These are phyloP conservation scores for Reinhardtius hippoglossoides DNA, from an alignment of 2,113 vertebrate genomes.

Conservation along the genomic window DNA sequence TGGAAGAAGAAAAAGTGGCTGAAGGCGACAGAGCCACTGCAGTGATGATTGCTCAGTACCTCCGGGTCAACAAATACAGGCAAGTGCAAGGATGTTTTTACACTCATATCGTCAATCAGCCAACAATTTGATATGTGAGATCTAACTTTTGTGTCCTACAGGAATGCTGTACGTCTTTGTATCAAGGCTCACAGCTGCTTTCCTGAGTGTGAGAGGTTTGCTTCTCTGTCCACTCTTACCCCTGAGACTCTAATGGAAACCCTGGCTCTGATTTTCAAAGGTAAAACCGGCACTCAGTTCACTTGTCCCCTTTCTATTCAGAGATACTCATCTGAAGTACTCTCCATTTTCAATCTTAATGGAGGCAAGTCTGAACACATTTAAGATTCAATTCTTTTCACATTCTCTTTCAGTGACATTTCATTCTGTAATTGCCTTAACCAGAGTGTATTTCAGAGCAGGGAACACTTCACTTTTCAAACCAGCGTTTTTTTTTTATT, in stretches of 20 bases:
- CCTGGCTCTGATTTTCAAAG: conserved; percentile 88
- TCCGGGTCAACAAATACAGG: conserved; percentile 92
- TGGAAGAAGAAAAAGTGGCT: conserved; percentile 42
- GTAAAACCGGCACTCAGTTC: conserved; percentile 71
- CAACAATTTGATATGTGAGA: not conserved
- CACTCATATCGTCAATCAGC: conserved; percentile 19
- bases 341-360: conserved; percentile 20
- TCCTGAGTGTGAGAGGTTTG: conserved; percentile 85
- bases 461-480: not conserved
- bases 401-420: not conserved
- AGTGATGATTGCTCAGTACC: conserved; percentile 82
- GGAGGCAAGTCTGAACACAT: conserved; percentile 2
- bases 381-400: conserved; percentile 11
- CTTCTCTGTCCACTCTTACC: conserved; percentile 65
- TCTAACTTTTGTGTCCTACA: conserved; percentile 59
- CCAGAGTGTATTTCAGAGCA: not conserved
- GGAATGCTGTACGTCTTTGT: conserved; percentile 87
- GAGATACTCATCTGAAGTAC: not conserved
- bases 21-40: conserved; percentile 80
- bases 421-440: conserved; percentile 2
- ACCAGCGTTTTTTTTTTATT: not conserved
- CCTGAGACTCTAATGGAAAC: conserved; percentile 78
- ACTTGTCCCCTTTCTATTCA: not conserved
- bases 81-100: conserved; percentile 55
- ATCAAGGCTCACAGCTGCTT: conserved; percentile 78